These are phyloP conservation scores for Eubasilissa regina DNA, from an alignment of 1,140 invertebrate genomes.

Conservation along the genomic window DNA sequence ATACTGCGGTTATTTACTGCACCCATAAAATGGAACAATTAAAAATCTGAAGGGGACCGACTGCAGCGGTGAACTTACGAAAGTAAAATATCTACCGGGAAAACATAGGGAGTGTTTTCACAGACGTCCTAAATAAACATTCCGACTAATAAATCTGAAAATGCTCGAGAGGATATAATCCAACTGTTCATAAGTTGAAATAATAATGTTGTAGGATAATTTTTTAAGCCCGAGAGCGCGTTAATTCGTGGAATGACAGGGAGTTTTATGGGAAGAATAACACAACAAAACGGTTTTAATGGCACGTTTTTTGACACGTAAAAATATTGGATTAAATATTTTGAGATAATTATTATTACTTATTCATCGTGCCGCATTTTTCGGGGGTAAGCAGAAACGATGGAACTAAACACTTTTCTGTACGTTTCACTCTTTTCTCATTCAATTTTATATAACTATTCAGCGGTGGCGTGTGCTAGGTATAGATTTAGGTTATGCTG, in stretches of 20 bases:
- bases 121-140: slow-evolving; percentile 32
- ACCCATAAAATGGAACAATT: background rate
- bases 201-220: slow-evolving; percentile 9
- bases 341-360: too few relatives aligned
- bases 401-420: too few relatives aligned
- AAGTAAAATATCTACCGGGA: slow-evolving; percentile 24
- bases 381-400: too few relatives aligned
- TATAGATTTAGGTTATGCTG: too few relatives aligned
- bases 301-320: too few relatives aligned
- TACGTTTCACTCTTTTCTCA: too few relatives aligned
- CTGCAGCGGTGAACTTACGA: slow-evolving; percentile 2
- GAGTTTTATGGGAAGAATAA: slow-evolving; percentile 18
- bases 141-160: slow-evolving; percentile 22
- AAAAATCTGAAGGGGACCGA: background rate
- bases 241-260: slow-evolving; percentile 9
- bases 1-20: too few relatives aligned
- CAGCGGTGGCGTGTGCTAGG: too few relatives aligned
- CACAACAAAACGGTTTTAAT: background rate
- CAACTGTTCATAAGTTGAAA: slow-evolving; percentile 38
- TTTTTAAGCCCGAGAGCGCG: slow-evolving; percentile 5
- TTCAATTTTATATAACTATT: too few relatives aligned
- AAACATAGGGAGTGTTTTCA: slow-evolving; percentile 19
- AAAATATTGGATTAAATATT: too few relatives aligned
- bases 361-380: too few relatives aligned
- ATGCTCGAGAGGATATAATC: slow-evolving; percentile 12